Evolutionary conservation across 2,797 vertebrate species (phyloP).

Genomic region (Champsocephalus esox): DNA sequence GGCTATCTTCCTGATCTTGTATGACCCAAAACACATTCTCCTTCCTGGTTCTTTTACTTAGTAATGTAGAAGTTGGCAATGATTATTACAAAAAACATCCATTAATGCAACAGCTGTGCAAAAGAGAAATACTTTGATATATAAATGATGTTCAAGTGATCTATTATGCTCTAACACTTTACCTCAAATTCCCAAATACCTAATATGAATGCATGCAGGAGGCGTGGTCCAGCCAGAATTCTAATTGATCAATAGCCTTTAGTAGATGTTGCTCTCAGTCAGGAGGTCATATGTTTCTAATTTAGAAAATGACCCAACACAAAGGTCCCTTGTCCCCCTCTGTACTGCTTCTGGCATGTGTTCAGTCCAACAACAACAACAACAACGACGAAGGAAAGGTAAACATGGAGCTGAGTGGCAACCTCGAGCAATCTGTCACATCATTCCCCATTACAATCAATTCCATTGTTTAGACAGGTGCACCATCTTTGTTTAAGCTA

Average conservation of each 20-base stretch:
- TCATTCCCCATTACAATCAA: constrained; percentile 26
- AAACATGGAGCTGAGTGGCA: constrained; percentile 23
- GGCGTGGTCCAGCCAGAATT: background rate
- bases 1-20: background rate
- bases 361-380: constrained; percentile 45
- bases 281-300: background rate
- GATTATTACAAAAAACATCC: background rate
- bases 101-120: background rate
- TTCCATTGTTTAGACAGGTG: constrained; percentile 63
- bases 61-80: background rate
- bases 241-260: background rate
- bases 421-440: constrained; percentile 30
- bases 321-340: background rate
- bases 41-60: background rate
- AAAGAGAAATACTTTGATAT: background rate
- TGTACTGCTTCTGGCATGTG: constrained; percentile 7
- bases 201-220: background rate
- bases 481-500: background rate
- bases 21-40: background rate
- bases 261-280: constrained; percentile 1
- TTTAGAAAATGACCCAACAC: constrained; percentile 1
- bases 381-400: constrained; percentile 52
- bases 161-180: background rate
- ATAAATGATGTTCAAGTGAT: background rate
- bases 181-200: background rate